Evolutionary conservation across 2,888 invertebrate species (phyloP), one percentile per base, ranked within the genome.

Genomic region (Orgyia antiqua): DNA sequence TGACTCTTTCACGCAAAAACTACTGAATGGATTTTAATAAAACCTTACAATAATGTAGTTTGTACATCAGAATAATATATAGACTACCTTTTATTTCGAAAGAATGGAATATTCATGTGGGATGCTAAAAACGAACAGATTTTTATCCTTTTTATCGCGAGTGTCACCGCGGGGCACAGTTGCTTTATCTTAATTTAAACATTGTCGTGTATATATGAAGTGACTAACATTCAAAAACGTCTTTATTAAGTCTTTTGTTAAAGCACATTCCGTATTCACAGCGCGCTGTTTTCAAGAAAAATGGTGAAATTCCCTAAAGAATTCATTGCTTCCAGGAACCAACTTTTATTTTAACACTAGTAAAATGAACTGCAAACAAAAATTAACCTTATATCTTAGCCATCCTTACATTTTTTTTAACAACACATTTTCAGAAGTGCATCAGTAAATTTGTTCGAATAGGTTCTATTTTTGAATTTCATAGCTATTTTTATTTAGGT

Each of bases 281-380:
- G 46, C 61, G 46, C 62, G 59, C 48, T 56, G 67, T 70, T 70
- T 65, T 54, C 58, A 43, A 70, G 74, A 77, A 73, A 77, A 73
- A 76, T 75, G 53, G 58, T 45, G 35, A 39, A 51, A 67, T 52
- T 65, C 70, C 65, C 73, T 21, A 35, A 45, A 59, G 70, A 63
- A 57, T 53, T 44, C 52, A 61, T 60, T 64, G 42, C 51, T 58
- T 57, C 42, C 36, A 39, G 44, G 44, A 55, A 55, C 54, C 43
- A 57, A 49, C 38, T 51, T 52, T 42, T 29, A 19, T 37, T 33
- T 38, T 31, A 27, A 17, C 19, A 4, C 7, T 10, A 33, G 4
- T 13, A 18, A 40, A 33, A 13, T 13, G 4, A 2, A 1, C 24
- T 9, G 13, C 36, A 29, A 10, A 11, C 24, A 2, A 53, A 42